Evolutionary conservation across 2,797 vertebrate genomes (phyloP).

Genomic region (Streptopelia turtur): DNA sequence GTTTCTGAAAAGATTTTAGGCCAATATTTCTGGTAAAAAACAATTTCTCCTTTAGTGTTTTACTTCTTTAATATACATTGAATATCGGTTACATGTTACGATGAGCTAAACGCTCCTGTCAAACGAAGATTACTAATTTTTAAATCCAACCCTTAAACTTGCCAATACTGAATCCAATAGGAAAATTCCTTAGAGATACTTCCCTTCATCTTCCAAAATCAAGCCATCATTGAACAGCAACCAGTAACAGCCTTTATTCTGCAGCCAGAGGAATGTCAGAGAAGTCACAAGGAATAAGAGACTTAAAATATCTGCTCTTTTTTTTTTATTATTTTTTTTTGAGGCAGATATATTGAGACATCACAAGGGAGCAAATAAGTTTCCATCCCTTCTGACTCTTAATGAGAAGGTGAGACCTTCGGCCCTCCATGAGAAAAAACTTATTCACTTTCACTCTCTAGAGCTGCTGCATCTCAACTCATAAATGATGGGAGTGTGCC

Average conservation of each 20-base stretch:
- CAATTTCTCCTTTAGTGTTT: not conserved
- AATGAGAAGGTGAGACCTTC: not conserved
- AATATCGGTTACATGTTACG: not conserved
- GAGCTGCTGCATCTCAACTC: not conserved
- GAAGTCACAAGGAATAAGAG: not conserved
- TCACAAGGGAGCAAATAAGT: not conserved
- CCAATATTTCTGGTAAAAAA: not conserved
- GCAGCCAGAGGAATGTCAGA: not conserved
- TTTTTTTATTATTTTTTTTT: not conserved
- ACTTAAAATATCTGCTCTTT: not conserved
- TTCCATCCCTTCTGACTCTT: not conserved
- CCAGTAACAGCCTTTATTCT: not conserved
- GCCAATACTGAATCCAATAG: not conserved
- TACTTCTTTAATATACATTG: not conserved
- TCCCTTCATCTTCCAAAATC: not conserved
- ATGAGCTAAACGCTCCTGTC: not conserved
- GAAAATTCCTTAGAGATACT: not conserved
- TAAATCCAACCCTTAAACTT: not conserved
- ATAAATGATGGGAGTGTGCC: rapidly evolving
- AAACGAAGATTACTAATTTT: not conserved
- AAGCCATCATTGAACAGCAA: not conserved
- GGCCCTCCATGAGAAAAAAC: not conserved
- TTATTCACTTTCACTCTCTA: not conserved
- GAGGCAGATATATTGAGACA: not conserved
- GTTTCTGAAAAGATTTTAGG: not conserved